Percentiles rank a stretch among this genome's conserved stretches.
phyloP scores from a whole-genome alignment of 2,113 vertebrate genomes.

The Prietella phreatophila region DNA sequence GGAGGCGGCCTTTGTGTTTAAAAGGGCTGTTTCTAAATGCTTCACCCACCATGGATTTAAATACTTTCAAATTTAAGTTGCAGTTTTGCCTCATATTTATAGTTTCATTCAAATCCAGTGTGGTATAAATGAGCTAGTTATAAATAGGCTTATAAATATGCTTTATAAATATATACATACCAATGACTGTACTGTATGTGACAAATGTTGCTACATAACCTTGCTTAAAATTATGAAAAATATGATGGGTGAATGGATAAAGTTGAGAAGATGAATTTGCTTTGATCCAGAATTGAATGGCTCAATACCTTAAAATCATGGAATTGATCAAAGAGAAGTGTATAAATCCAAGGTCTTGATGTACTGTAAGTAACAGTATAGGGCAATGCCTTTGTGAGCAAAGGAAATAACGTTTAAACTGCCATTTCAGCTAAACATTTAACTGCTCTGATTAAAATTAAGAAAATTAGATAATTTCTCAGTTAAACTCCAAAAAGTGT shows the following conservation, averaged over 20 bases:
- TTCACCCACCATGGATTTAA: not conserved
- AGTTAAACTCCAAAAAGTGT: not conserved
- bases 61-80: not conserved
- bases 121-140: not conserved
- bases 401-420: not conserved
- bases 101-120: not conserved
- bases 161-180: not conserved
- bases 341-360: not conserved
- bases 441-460: not conserved
- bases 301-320: not conserved
- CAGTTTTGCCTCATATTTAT: not conserved
- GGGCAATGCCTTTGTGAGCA: not conserved
- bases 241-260: too few relatives aligned
- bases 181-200: not conserved
- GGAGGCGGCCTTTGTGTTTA: not conserved
- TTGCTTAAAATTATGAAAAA: not conserved
- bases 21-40: conserved; percentile 19
- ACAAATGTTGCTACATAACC: not conserved
- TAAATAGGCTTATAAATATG: not conserved
- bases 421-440: not conserved
- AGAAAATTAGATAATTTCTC: not conserved
- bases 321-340: not conserved
- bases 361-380: not conserved
- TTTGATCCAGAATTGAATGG: not conserved
- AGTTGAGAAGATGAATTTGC: not conserved